These are phyloP conservation scores for Syrmaticus mikado DNA, from an alignment of 2,113 vertebrate species.

Conservation along the genomic window DNA sequence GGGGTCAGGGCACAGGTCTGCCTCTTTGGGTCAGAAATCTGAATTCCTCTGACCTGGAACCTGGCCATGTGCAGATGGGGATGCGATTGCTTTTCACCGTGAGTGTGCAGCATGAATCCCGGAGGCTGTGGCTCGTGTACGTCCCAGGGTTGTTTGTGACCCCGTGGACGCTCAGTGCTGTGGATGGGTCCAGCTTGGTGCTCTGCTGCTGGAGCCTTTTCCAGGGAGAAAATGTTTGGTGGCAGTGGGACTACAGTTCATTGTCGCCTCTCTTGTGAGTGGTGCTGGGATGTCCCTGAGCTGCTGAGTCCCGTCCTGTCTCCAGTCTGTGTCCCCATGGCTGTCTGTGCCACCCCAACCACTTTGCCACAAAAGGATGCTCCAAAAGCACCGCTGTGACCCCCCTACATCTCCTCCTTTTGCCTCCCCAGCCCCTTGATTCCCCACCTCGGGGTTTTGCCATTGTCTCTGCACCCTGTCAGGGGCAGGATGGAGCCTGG, in stretches of 20 bases:
- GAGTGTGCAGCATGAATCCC: neutral
- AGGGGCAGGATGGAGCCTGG: conserved; percentile 10
- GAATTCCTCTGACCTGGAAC: conserved; percentile 15
- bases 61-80: neutral
- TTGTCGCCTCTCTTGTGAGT: rapidly evolving
- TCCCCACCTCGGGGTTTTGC: neutral
- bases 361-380: neutral
- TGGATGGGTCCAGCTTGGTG: rapidly evolving
- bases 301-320: neutral
- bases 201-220: neutral
- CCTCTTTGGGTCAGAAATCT: conserved; percentile 26
- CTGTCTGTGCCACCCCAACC: rapidly evolving
- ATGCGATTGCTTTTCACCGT: neutral
- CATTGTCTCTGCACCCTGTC: neutral
- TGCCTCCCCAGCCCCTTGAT: neutral
- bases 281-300: neutral
- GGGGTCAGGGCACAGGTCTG: neutral
- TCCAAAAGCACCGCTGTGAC: neutral
- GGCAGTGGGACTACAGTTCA: neutral
- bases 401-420: neutral
- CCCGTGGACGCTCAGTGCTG: rapidly evolving
- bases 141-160: neutral
- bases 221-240: neutral
- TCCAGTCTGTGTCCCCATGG: neutral
- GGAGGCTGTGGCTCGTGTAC: neutral